phyloP scores from a whole-genome alignment of 92 coral and sea anemone genomes.

The Virgularia gustaviana region DNA sequence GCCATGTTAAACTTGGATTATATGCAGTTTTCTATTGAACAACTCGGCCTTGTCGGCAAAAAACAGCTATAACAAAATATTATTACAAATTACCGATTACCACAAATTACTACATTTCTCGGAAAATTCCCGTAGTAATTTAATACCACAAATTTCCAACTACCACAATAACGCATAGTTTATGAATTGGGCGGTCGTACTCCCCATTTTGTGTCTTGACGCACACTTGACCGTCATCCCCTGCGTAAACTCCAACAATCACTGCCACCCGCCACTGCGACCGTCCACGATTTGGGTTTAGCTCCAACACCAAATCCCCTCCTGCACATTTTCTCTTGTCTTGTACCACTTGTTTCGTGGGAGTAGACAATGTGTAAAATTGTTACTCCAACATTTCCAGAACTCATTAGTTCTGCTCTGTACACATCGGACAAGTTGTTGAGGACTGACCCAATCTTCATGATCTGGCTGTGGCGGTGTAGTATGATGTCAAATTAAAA shows the following conservation, averaged over 20 bases:
- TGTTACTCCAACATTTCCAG: constrained; percentile 54
- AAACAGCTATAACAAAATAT: too few species aligned
- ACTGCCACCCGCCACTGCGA: constrained; percentile 49
- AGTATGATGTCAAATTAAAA: constrained; percentile 46
- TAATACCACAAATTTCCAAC: too few species aligned
- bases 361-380: constrained; percentile 45
- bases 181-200: constrained; percentile 32
- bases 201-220: constrained; percentile 50
- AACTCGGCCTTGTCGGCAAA: too few species aligned
- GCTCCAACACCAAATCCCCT: constrained; percentile 48
- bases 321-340: constrained; percentile 38
- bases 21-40: too few species aligned
- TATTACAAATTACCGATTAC: too few species aligned
- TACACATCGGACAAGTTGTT: constrained; percentile 19
- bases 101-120: too few species aligned
- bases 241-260: constrained; percentile 33
- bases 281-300: constrained; percentile 32
- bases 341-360: constrained; percentile 53
- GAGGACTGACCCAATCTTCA: constrained; percentile 48
- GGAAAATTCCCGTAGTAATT: too few species aligned
- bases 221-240: constrained; percentile 40
- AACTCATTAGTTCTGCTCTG: constrained; percentile 40
- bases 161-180: constrained; percentile 36
- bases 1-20: too few species aligned
- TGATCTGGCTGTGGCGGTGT: constrained; percentile 42